Evolutionary conservation across 2,113 vertebrate species (phyloP), one percentile per base, ranked within the genome.

Genomic region (Cheilinus undulatus): DNA sequence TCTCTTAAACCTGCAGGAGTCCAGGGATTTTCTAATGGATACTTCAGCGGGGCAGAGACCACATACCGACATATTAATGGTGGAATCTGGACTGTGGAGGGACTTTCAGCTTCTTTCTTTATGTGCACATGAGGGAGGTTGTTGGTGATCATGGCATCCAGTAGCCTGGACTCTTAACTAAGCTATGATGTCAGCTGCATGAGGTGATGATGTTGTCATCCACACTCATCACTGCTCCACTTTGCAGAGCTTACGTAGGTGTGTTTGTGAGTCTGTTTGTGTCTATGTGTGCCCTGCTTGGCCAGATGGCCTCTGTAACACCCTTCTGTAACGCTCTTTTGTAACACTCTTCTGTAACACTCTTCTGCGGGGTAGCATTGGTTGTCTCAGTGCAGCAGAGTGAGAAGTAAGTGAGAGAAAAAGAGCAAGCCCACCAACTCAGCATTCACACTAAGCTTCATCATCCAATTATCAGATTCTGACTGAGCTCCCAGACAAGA

Each of bases 401-500:
- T 34, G 32, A 34, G 32, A 73, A 60, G 38, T 34, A 50, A 30
- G 24, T 15, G n/a, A 66, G 48, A 67, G 36, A 76, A 64, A 69
- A 58, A 82, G 54, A 69, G 51, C n/a, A 46, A 88, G 80, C 20
- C 27, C 30, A 79, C 76, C 13, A 67, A 73, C 60, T 83, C 69
- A 61, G 64, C 73, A 53, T 61, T 78, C 57, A 51, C 77, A 40
- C 64, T 82, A 73, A 86, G 62, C 76, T 67, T 76, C 7, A 9
- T 83, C 84, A 86, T 90, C 87, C 80, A 65, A 69, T 86, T 85
- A 82, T 86, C 84, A 77, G 83, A 81, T 86, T 77, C 59, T 38
- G 76, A 60, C 62, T 65, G 43, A 54, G 54, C 52, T 51, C 46
- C 46, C 23, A 49, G 22, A 59, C 42, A 32, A 64, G 28, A 9